A percentile compares a stretch with the other conserved stretches of the same genome.
Conservation (phyloP, 2,797 vertebrate genomes). For the Prionace glauca region DNA sequence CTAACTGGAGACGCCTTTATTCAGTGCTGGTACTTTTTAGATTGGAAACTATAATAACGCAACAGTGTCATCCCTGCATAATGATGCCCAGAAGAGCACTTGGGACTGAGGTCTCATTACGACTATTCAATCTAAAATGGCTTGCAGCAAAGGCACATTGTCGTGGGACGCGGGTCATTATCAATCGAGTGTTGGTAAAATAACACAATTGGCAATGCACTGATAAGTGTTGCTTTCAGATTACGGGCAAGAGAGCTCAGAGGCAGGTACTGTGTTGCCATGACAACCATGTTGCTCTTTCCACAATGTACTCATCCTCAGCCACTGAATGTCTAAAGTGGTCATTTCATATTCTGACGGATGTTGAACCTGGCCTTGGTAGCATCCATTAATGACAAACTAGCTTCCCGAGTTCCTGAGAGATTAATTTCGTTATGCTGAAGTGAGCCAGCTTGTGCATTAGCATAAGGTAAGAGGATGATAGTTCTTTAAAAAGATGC, state of each 20-base stretch:
- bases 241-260: not conserved
- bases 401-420: conserved; percentile 36
- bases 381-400: not conserved
- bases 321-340: conserved; percentile 47
- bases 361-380: conserved; percentile 42
- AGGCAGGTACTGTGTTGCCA: conserved; percentile 47
- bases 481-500: not conserved
- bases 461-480: not conserved
- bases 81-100: conserved; percentile 13
- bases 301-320: conserved; percentile 44
- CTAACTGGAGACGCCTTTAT: not conserved
- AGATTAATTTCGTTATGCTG: conserved; percentile 41
- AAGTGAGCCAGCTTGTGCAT: not conserved
- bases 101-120: not conserved
- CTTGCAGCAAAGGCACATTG: not conserved
- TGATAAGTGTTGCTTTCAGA: conserved; percentile 11
- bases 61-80: not conserved
- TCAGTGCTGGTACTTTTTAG: not conserved
- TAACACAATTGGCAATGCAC: conserved; percentile 12
- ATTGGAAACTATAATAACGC: not conserved
- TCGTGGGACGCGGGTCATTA: not conserved
- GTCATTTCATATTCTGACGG: conserved; percentile 47
- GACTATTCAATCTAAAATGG: not conserved
- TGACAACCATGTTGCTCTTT: conserved; percentile 49
- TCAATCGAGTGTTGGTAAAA: not conserved